These are phyloP conservation scores for Oryctes rhinoceros DNA, from an alignment of 1,140 invertebrate genomes.

Conservation along the genomic window DNA sequence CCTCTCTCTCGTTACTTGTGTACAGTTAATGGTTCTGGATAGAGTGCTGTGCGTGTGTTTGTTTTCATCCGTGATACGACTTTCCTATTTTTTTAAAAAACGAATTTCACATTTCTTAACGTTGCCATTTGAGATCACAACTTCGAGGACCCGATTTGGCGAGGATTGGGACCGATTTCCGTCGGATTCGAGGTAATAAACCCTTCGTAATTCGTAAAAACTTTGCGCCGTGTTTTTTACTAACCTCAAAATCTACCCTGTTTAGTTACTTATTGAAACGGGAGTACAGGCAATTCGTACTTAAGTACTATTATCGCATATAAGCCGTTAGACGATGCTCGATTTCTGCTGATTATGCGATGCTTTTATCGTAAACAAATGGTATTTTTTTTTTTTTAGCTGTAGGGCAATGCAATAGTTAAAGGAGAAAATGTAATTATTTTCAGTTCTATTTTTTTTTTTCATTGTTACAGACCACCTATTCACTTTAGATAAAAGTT, in stretches of 20 bases:
- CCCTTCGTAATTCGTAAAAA: not conserved
- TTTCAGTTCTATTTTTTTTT: no score
- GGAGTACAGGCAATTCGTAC: not conserved
- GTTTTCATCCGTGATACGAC: slow-evolving; percentile 15
- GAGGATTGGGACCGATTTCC: not conserved
- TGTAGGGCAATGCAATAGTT: not conserved
- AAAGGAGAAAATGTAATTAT: not conserved
- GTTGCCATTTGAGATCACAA: not conserved
- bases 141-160: not conserved
- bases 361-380: slow-evolving; percentile 1
- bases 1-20: slow-evolving; percentile 44
- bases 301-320: slow-evolving; percentile 4
- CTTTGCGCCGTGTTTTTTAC: not conserved
- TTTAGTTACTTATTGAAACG: not conserved
- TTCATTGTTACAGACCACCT: not conserved
- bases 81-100: not conserved
- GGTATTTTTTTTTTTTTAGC: not conserved
- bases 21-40: slow-evolving; percentile 41
- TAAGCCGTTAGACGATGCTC: not conserved
- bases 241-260: slow-evolving; percentile 33
- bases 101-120: not conserved
- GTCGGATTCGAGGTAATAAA: not conserved
- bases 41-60: slow-evolving; percentile 42
- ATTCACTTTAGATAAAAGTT: not conserved
- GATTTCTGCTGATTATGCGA: not conserved